Percentiles rank a stretch among this genome's conserved stretches.
These are phyloP conservation scores for Parus major DNA, from an alignment of 2,113 vertebrate species.

Conservation along the genomic window DNA sequence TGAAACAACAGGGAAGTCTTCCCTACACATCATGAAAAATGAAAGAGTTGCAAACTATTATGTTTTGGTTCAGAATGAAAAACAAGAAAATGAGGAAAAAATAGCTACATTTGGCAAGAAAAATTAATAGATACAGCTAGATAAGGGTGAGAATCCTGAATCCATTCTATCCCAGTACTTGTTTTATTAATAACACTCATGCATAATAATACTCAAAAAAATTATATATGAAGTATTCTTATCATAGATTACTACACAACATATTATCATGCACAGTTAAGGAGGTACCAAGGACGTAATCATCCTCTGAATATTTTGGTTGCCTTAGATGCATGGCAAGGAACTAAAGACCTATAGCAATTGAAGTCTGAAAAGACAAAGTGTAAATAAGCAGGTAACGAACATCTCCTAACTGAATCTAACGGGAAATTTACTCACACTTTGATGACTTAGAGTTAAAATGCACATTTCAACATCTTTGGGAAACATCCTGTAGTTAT, in stretches of 20 bases:
- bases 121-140: background rate
- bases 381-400: background rate
- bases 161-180: background rate
- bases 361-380: background rate
- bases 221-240: background rate
- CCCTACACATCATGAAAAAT: background rate
- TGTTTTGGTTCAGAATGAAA: background rate
- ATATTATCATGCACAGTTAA: background rate
- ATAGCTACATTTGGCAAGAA: background rate
- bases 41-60: background rate
- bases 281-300: background rate
- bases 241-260: background rate
- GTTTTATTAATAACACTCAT: background rate
- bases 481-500: constrained; percentile 70
- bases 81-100: background rate
- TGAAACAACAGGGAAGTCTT: background rate
- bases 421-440: constrained; percentile 51
- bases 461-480: constrained; percentile 80
- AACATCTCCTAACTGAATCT: background rate
- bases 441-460: constrained; percentile 66
- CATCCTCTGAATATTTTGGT: background rate
- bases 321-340: background rate
- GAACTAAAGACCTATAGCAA: background rate
- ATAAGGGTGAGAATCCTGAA: background rate
- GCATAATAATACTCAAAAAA: background rate